Evolutionary conservation across 1,140 invertebrate species (phyloP).

Genomic region (Schlechtendalia chinensis): DNA sequence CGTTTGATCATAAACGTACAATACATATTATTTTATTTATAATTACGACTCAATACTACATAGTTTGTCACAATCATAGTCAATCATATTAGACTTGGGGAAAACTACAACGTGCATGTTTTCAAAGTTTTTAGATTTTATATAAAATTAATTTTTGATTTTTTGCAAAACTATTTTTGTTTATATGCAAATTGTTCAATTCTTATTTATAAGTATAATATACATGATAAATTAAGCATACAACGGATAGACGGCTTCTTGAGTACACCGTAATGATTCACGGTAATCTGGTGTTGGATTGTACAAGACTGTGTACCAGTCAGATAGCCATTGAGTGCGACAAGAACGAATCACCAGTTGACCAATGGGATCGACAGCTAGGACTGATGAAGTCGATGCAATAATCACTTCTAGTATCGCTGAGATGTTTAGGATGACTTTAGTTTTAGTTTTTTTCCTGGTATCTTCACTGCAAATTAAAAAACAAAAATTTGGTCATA

Average conservation of each 20-base stretch:
- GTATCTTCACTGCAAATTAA: conserved; percentile 25
- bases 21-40: no score
- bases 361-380: conserved; percentile 47
- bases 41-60: no score
- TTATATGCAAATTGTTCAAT: no score
- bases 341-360: conserved; percentile 31
- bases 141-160: no score
- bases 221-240: conserved; percentile 61
- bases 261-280: conserved; percentile 84
- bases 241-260: conserved; percentile 95
- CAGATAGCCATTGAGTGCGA: conserved; percentile 42
- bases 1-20: no score
- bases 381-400: conserved; percentile 8
- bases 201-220: no score
- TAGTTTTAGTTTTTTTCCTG: conserved; percentile 25
- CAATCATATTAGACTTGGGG: no score
- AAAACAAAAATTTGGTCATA: no score
- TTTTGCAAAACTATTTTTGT: no score
- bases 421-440: conserved; percentile 23
- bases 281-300: conserved; percentile 93
- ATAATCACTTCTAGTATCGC: conserved; percentile 42
- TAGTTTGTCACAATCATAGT: no score
- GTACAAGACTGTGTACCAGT: conserved; percentile 94
- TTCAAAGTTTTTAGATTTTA: no score
- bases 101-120: no score